Evolutionary conservation across 1,140 invertebrate species (phyloP), one percentile per base, ranked within the genome.

Genomic region (Andricus grossulariae): DNA sequence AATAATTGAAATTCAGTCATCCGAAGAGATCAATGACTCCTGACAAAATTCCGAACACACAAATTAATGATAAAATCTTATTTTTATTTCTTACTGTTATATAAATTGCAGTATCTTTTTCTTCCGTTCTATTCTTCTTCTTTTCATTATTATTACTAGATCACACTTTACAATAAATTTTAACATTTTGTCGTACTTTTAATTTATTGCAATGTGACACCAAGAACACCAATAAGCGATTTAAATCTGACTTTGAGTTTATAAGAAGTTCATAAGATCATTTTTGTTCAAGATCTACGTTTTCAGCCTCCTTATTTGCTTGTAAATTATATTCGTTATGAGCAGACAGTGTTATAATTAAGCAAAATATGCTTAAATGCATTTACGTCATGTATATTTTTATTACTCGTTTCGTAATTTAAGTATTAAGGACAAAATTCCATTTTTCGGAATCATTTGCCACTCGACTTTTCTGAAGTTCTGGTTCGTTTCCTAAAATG

Each of bases 21-120:
- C 25, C 25, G 60, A 66, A 39, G 60, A 66, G 60, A 39, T 66
- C 25, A 66, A n/a, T 66, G 60, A 66, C 60, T 66, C 39, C 39
- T 66, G 60, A 66, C 13, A n/a, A 16, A 66, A 16, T 39, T 39
- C 32, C 25, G 15, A 66, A 66, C 60, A 66, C 60, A 66, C 25
- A 60, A 60, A 60, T 3, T 15, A 15, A 21, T 55, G 12, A 55
- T 25, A 60, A 45, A 45, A 39, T 39, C n/a, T 16, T 18, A 66
- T 39, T 66, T n/a, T 66, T 16, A 45, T 66, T 32, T 66, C n/a
- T 39, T 13, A 66, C 13, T 39, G 8, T 54, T n/a, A n/a, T 54
- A 18, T 16, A 54, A n/a, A 54, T 18, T n/a, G 8, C n/a, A 54
- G 18, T 54, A 18, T 54, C n/a, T 54, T 5, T 54, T 19, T 54